Evolutionary conservation across 2,888 invertebrate genomes (phyloP), one percentile per base, ranked within the genome.

Genomic region (Lochmaea crataegi): DNA sequence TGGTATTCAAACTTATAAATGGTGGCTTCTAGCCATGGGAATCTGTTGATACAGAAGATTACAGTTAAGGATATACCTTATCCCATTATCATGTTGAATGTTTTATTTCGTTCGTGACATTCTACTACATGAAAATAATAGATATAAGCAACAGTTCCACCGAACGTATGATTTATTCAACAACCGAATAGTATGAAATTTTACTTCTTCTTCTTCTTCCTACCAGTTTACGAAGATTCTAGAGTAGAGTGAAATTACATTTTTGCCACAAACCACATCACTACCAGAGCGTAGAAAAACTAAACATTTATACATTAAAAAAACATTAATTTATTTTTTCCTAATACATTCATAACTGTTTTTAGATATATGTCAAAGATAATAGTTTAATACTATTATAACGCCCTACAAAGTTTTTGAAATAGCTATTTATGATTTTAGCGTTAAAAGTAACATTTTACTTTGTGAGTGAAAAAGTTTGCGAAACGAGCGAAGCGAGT

Each of bases 81-180:
- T 60, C 60, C 61, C 68, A 68, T 68, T 68, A 68, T 53, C 45
- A 61, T 68, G 68, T 68, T 60, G 32, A 68, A 51, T 51, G 68
- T 68, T 68, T 68, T 68, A 68, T 61, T 61, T 61, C 22, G 68
- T 68, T 68, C 68, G 61, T 68, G 68, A 68, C 48, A 61, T 68
- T 56, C 60, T 38, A 61, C 68, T 61, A 61, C 68, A 68, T 61
- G 61, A 61, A 61, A 68, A 68, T 68, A 61, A 60, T 32, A 60
- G 60, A 60, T 60, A 38, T 38, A 32, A 60, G 38, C 32, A 60
- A 32, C 60, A 60, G 32, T 38, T 60, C 60, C 38, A 60, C 6
- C 38, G 60, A 38, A 38, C n/a, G n/a, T 60, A 32, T 60, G 32
- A 60, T 60, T 60, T 60, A 26, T 26, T 22, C 26, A 22, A 26